Evolutionary conservation across 2,113 vertebrate genomes (phyloP).

Genomic region (Uropsilus gracilis): DNA sequence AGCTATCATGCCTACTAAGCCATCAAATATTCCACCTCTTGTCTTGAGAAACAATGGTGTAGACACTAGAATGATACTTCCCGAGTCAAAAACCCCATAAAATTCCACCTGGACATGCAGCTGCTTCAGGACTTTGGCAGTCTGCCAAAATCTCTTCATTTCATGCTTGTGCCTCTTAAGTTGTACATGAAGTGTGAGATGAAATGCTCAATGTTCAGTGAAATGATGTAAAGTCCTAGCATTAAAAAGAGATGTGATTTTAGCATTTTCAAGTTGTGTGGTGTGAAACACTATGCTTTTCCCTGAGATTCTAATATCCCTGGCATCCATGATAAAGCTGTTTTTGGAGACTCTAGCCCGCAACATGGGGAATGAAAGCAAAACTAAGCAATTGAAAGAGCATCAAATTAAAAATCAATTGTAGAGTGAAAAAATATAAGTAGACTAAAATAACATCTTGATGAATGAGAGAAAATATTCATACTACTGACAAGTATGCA

Average conservation of each 20-base stretch:
- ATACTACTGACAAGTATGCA: too few relatives aligned
- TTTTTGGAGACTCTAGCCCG: too few relatives aligned
- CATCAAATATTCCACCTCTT: slow-evolving; percentile 64
- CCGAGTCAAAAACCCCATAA: slow-evolving; percentile 53
- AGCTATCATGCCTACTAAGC: slow-evolving; percentile 70
- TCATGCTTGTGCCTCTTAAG: slow-evolving; percentile 33
- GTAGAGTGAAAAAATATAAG: too few relatives aligned
- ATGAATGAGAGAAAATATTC: too few relatives aligned
- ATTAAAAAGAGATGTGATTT: background rate
- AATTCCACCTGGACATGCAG: slow-evolving; percentile 75
- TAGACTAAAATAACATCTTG: too few relatives aligned
- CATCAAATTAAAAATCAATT: too few relatives aligned
- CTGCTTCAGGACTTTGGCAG: slow-evolving; percentile 54
- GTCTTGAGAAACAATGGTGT: slow-evolving; percentile 63
- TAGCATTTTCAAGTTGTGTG: background rate
- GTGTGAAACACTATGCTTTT: background rate
- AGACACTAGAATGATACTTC: slow-evolving; percentile 71
- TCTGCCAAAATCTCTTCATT: slow-evolving; percentile 68
- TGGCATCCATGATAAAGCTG: too few relatives aligned
- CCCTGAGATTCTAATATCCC: background rate
- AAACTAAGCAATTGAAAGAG: too few relatives aligned
- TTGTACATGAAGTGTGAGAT: background rate
- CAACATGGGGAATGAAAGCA: too few relatives aligned
- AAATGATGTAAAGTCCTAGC: slow-evolving; percentile 22
- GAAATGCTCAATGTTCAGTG: background rate